Base-by-base conservation (phyloP, 2,888 invertebrate species). In the Leptopterna dolabrata region DNA sequence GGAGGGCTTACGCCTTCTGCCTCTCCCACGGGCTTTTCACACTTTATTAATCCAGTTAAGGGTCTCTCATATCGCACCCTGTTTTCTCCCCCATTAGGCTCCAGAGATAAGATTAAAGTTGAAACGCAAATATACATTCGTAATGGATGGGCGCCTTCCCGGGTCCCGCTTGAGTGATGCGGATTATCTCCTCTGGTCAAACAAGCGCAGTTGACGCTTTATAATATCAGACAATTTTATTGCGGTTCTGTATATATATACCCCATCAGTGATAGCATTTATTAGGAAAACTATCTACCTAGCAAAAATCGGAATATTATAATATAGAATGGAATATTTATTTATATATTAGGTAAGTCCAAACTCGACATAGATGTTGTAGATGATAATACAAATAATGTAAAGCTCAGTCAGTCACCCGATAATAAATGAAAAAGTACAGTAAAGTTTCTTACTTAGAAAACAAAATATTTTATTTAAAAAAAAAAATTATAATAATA, bases 111-210 rank as follows among this genome's bases (percentile, higher is more conserved):
- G 63, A 63, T 63, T 63, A 63, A 24, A 63, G 63, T 63, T 63
- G 63, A 24, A 63, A 63, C 63, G 63, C 63, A 63, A 63, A 63
- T 63, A 63, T 63, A 63, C 63, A 63, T 63, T 63, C 63, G 63
- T 63, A 63, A 63, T 63, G 63, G 63, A 63, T 63, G 9, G 63
- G 63, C 63, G 63, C 63, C 63, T 63, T 24, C 63, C 24, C 63
- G 63, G n/a, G 63, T 63, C 24, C 63, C 19, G 63, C 63, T 63
- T 24, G 63, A 63, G 63, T 24, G 24, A 63, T 63, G 19, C 63
- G 63, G 63, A 63, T 63, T 63, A 63, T 63, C 63, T 9, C 24
- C 11, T 24, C 4, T 24, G 63, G 24, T 63, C 63, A 63, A 63
- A 63, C 63, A 63, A 63, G 63, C 24, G 6, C 1, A 24, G 63